phyloP scores from a whole-genome alignment of 2,888 invertebrate genomes.

The Tetranychus piercei region DNA sequence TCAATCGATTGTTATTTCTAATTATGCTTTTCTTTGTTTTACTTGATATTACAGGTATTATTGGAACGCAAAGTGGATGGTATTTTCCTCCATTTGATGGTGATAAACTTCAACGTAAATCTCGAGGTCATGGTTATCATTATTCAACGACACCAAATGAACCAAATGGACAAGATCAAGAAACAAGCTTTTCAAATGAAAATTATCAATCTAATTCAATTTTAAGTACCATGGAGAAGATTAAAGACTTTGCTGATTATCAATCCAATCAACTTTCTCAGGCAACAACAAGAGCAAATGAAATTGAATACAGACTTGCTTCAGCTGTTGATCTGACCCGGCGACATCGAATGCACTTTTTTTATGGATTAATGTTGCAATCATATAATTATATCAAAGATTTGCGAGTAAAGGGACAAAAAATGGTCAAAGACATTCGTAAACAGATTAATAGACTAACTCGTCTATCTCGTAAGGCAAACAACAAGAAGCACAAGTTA shows the following conservation, averaged over 20 bases:
- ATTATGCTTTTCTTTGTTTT: not conserved
- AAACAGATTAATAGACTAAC: not conserved
- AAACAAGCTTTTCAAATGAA: not conserved
- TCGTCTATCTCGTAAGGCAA: not conserved
- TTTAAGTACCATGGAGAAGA: not conserved
- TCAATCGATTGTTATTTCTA: not conserved
- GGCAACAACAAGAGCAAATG: not conserved
- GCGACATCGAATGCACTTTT: not conserved
- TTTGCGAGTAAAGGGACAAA: not conserved
- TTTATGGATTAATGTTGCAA: slow-evolving; percentile 3
- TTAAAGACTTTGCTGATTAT: not conserved
- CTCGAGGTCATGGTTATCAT: not conserved
- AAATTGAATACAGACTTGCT: not conserved
- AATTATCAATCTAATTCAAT: not conserved
- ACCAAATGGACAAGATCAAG: not conserved
- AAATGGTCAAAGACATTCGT: not conserved
- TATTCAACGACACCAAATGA: not conserved
- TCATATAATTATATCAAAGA: slow-evolving; percentile 7
- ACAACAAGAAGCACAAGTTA: not conserved
- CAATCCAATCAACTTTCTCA: not conserved
- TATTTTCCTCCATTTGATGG: slow-evolving; percentile 7
- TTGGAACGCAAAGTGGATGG: not conserved
- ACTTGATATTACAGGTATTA: not conserved
- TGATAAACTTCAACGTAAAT: not conserved
- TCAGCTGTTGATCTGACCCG: not conserved